Evolutionary conservation across 2,797 vertebrate genomes (phyloP).

Genomic region (Thunnus albacares): DNA sequence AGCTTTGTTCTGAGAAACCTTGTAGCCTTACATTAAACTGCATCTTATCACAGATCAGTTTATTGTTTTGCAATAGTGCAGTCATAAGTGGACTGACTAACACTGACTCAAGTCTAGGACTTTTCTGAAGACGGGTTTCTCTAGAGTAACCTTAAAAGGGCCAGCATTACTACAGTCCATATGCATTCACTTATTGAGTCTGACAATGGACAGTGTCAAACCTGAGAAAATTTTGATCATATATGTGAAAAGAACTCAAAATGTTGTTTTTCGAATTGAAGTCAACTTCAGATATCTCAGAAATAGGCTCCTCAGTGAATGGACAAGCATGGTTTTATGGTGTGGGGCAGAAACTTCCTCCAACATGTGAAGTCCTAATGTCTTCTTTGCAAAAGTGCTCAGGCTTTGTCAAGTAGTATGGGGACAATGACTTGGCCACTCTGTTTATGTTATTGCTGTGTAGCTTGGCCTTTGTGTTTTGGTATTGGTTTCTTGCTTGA

Average conservation of each 20-base stretch:
- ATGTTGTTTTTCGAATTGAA: neutral
- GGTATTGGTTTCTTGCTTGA: neutral
- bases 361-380: neutral
- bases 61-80: neutral
- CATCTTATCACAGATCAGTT: neutral
- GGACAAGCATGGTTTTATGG: neutral
- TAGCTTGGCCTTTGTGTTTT: neutral
- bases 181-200: no score
- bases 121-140: neutral
- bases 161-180: no score
- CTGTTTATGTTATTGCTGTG: neutral
- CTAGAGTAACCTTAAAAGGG: no score
- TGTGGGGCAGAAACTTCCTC: neutral
- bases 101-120: neutral
- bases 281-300: neutral
- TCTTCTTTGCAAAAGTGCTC: constrained; percentile 7
- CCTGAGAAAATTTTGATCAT: neutral
- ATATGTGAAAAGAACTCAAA: neutral
- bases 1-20: neutral
- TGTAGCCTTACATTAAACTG: constrained; percentile 17
- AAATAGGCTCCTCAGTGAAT: neutral
- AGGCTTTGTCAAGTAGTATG: neutral
- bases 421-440: neutral
- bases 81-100: neutral
- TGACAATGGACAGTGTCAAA: neutral